Evolutionary conservation across 1,140 invertebrate genomes (phyloP).

Genomic region (Euglossa dilemma): DNA sequence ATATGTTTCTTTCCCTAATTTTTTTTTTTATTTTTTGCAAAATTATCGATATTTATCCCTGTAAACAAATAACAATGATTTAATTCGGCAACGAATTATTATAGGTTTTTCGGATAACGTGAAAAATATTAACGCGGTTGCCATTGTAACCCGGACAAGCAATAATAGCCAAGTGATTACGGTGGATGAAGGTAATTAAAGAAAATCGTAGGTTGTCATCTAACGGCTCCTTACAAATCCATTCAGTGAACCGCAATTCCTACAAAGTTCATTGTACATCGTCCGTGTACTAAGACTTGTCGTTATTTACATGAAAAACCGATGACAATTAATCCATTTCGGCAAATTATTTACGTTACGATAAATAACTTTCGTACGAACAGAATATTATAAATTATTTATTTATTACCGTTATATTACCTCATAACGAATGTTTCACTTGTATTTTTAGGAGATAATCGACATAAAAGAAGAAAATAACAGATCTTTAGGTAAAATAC

Average conservation of each 20-base stretch:
- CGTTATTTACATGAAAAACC: background rate
- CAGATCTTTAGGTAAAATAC: no score
- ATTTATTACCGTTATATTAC: background rate
- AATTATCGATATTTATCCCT: background rate
- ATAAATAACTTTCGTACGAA: no score
- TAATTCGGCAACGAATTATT: no score
- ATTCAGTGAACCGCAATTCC: constrained; percentile 59
- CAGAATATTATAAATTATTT: no score
- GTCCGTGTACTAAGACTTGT: background rate
- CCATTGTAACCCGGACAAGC: background rate
- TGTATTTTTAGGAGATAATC: no score
- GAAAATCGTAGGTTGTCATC: constrained; percentile 47
- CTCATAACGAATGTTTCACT: no score
- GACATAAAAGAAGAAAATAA: background rate
- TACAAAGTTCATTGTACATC: constrained; percentile 4
- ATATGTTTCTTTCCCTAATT: background rate
- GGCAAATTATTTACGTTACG: background rate
- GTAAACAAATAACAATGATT: background rate
- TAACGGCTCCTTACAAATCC: constrained; percentile 52
- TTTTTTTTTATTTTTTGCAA: background rate
- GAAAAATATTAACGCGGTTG: background rate
- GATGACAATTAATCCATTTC: background rate
- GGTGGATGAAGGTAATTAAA: constrained; percentile 44
- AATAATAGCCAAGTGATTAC: constrained; percentile 11
- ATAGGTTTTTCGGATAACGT: background rate